phyloP scores from a whole-genome alignment of 1,140 invertebrate genomes.

The Lysiphlebus fabarum region DNA sequence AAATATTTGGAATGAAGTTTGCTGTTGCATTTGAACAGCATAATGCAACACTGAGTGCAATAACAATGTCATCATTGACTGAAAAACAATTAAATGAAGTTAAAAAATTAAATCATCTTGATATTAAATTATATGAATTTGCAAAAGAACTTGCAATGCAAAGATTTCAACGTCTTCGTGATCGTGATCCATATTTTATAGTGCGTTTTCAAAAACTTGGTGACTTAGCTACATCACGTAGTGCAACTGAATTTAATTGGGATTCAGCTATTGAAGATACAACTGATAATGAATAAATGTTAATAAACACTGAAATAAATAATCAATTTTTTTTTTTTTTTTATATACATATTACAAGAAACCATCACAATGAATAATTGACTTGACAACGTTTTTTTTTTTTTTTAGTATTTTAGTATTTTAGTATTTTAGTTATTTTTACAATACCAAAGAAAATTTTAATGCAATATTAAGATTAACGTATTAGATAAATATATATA shows the following conservation, averaged over 20 bases:
- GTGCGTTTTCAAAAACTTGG: slow-evolving; percentile 76
- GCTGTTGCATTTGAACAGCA: slow-evolving; percentile 84
- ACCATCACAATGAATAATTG: too few relatives aligned
- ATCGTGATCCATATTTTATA: slow-evolving; percentile 75
- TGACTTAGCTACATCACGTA: slow-evolving; percentile 66
- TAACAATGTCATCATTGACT: slow-evolving; percentile 70
- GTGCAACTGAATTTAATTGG: slow-evolving; percentile 81
- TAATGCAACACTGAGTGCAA: slow-evolving; percentile 81
- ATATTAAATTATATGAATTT: slow-evolving; percentile 91
- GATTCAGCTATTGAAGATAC: slow-evolving; percentile 76
- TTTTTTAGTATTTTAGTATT: too few relatives aligned
- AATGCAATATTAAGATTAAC: too few relatives aligned
- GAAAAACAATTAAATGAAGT: slow-evolving; percentile 72
- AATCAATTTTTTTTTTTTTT: too few relatives aligned
- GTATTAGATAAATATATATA: too few relatives aligned
- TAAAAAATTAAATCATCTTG: slow-evolving; percentile 79
- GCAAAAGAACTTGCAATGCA: slow-evolving; percentile 85
- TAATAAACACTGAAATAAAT: too few relatives aligned
- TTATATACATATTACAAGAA: too few relatives aligned
- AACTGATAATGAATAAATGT: slow-evolving; percentile 47
- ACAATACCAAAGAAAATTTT: too few relatives aligned
- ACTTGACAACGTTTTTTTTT: too few relatives aligned
- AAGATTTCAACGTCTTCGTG: slow-evolving; percentile 74
- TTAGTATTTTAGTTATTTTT: too few relatives aligned
- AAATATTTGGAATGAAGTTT: slow-evolving; percentile 93